Conservation (phyloP, 2,888 invertebrate genomes). For the Pammene fasciana region DNA sequence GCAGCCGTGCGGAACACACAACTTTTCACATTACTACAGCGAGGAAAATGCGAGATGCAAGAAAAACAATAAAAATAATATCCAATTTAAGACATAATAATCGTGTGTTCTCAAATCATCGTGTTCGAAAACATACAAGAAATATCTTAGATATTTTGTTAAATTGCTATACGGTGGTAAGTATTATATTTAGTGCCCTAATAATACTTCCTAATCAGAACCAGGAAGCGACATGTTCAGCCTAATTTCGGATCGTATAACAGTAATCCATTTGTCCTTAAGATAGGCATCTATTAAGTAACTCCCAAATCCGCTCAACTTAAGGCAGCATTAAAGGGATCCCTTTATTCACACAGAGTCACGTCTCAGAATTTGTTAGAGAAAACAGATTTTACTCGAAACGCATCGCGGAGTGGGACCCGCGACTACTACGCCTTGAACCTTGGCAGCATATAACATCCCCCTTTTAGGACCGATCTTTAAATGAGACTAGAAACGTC, state of each 20-base stretch:
- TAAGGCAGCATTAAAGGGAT: slow-evolving; percentile 57
- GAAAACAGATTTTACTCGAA: slow-evolving; percentile 53
- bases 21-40: too few relatives aligned
- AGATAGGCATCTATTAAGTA: slow-evolving; percentile 59
- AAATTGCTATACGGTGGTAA: not conserved
- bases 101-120: too few relatives aligned
- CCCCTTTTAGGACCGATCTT: slow-evolving; percentile 29
- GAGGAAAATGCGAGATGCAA: too few relatives aligned
- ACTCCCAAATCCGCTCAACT: slow-evolving; percentile 54
- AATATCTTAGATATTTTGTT: too few relatives aligned
- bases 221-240: slow-evolving; percentile 29
- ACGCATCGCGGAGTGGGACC: slow-evolving; percentile 47
- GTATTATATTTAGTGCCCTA: not conserved
- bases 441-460: slow-evolving; percentile 29
- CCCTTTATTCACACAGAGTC: slow-evolving; percentile 57
- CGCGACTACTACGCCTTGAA: slow-evolving; percentile 46
- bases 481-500: slow-evolving; percentile 23
- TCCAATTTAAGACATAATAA: too few relatives aligned
- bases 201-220: slow-evolving; percentile 26
- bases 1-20: too few relatives aligned
- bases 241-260: slow-evolving; percentile 44
- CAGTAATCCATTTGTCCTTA: slow-evolving; percentile 49
- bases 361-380: slow-evolving; percentile 58
- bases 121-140: too few relatives aligned
- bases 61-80: too few relatives aligned